Evolutionary conservation across 1,140 invertebrate genomes (phyloP), one percentile per base, ranked within the genome.

Genomic region (Dreissena rostriformis): DNA sequence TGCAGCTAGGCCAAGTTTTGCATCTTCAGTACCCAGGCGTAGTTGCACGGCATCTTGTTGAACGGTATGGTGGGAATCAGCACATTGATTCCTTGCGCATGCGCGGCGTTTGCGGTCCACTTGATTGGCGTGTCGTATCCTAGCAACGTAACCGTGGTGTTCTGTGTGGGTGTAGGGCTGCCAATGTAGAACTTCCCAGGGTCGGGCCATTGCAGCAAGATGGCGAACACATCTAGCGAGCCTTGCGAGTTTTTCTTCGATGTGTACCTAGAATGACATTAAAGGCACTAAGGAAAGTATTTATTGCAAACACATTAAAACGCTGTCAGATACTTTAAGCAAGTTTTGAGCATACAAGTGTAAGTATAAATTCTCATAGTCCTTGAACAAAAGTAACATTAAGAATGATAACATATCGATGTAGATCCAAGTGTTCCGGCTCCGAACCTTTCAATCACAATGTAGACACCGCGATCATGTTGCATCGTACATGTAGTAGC

Each of bases 91-190:
- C 86, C 86, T 28, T 71, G 1, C n/a, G 24, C 17, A 52, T 65
- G 0, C 17, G 26, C n/a, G 22, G n/a, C 22, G 0, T 29, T 10
- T 61, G 61, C 55, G 22, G 11, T 72, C 57, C 75, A 86, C 6
- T 67, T 76, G 51, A 87, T 49, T 14, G 67, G 57, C 39, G 14
- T 28, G 14, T 55, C 22, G 39, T 86, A 86, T 49, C 91, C 92
- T 28, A 93, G 74, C 82, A 93, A 77, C 11, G 84, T 72, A 26
- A 93, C 85, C 22, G n/a, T 67, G 22, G 82, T 87, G 19, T 24
- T 22, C 24, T 11, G 15, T 51, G 66, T 49, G n/a, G 82, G 51
- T 14, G 55, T 51, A 11, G 86, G 82, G 55, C 76, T 52, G 39
- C 29, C 67, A 26, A 87, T 67, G 68, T 55, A 82, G 11, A 82